Evolutionary conservation across 2,888 invertebrate genomes (phyloP).

Genomic region (Embidobia sp.): DNA sequence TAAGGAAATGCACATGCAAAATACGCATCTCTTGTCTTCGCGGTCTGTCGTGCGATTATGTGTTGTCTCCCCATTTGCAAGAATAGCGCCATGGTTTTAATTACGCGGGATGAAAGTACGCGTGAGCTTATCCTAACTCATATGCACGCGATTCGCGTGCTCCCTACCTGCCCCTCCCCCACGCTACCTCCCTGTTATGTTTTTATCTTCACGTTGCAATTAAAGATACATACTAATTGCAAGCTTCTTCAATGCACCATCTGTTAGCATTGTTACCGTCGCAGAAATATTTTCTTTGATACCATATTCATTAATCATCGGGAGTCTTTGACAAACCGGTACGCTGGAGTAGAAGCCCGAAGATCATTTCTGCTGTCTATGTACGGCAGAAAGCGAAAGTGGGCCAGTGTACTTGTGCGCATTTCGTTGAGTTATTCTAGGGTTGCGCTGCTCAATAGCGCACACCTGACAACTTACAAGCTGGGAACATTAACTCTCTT

Average conservation of each 20-base stretch:
- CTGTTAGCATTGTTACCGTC: conserved; percentile 32
- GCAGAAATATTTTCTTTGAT: conserved; percentile 40
- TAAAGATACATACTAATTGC: conserved; percentile 63
- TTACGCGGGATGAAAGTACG: conserved; percentile 80
- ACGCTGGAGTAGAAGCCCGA: conserved; percentile 4
- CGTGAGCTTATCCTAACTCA: conserved; percentile 66
- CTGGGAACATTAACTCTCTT: conserved; percentile 30
- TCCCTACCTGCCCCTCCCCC: conserved; percentile 38
- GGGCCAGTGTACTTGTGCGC: conserved; percentile 37
- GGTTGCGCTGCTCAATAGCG: neutral
- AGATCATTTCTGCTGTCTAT: conserved; percentile 13
- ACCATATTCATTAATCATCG: conserved; percentile 24
- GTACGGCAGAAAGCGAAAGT: conserved; percentile 15
- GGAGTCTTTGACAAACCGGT: neutral
- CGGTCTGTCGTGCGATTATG: conserved; percentile 70
- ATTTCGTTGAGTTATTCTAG: conserved; percentile 5
- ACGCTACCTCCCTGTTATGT: conserved; percentile 15
- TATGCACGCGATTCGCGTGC: conserved; percentile 49
- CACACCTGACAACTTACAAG: conserved; percentile 44
- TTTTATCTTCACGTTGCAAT: conserved; percentile 53
- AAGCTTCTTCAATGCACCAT: conserved; percentile 48
- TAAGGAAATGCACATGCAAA: conserved; percentile 59
- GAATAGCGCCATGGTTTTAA: conserved; percentile 78
- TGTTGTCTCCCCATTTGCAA: conserved; percentile 66
- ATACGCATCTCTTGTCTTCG: conserved; percentile 69